phyloP scores from a whole-genome alignment of 2,888 invertebrate genomes.

The Drosophila nigricruria region DNA sequence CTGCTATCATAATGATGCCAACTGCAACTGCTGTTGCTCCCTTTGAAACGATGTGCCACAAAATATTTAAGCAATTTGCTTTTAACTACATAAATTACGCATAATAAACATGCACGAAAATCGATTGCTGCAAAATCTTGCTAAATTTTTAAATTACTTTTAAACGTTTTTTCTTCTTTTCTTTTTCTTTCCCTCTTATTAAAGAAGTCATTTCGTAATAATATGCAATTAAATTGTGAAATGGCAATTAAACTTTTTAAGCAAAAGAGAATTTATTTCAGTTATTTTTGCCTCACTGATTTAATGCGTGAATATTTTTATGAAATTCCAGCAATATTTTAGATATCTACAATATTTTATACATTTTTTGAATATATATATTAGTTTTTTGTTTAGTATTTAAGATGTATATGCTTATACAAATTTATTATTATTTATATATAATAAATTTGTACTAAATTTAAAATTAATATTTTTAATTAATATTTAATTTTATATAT shows the following conservation, averaged over 20 bases:
- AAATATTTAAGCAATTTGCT: slow-evolving; percentile 26
- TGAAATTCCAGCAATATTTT: not conserved
- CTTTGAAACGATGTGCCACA: slow-evolving; percentile 15
- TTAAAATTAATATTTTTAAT: not conserved
- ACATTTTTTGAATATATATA: not conserved
- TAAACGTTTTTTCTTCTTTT: not conserved
- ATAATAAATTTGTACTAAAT: no score
- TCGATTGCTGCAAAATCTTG: slow-evolving; percentile 5
- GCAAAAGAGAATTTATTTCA: not conserved
- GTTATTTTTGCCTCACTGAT: not conserved
- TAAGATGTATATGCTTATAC: not conserved
- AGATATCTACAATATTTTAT: not conserved
- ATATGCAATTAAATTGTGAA: slow-evolving; percentile 9
- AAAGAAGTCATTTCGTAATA: slow-evolving; percentile 1
- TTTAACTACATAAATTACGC: slow-evolving; percentile 35
- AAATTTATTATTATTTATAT: not conserved
- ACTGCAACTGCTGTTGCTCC: slow-evolving; percentile 21
- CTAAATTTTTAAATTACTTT: slow-evolving; percentile 1
- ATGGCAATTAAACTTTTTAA: not conserved
- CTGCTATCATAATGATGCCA: slow-evolving; percentile 33
- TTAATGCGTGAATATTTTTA: not conserved
- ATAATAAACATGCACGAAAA: slow-evolving; percentile 21
- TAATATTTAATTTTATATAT: not conserved
- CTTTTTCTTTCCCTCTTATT: not conserved
- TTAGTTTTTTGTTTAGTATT: not conserved